Percentiles rank a stretch among this genome's conserved stretches.
These are phyloP conservation scores for Neoarius graeffei DNA, from an alignment of 2,113 vertebrate genomes.

Conservation along the genomic window DNA sequence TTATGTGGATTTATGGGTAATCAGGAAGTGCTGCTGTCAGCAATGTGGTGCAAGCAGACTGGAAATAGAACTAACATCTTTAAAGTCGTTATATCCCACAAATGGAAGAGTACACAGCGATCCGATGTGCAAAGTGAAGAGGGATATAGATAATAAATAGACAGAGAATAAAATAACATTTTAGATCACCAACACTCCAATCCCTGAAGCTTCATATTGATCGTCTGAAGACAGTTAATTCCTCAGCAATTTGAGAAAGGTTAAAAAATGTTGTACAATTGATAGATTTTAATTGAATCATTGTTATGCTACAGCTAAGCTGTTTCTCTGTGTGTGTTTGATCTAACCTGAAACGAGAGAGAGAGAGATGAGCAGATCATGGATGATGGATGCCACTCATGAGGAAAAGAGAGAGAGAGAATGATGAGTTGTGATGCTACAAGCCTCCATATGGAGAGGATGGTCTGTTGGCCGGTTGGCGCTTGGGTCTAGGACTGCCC, in stretches of 20 bases:
- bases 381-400: slow-evolving; percentile 10
- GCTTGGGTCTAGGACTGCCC: slow-evolving; percentile 45
- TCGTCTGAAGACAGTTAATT: neutral
- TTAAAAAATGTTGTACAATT: neutral
- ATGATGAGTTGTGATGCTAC: slow-evolving; percentile 16
- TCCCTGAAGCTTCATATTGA: neutral
- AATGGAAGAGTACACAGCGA: slow-evolving; percentile 2
- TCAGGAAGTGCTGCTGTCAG: slow-evolving; percentile 33
- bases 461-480: slow-evolving; percentile 42
- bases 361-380: slow-evolving; percentile 1
- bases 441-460: slow-evolving; percentile 54
- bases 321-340: slow-evolving; percentile 41
- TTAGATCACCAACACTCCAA: neutral
- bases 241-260: neutral
- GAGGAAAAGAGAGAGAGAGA: slow-evolving; percentile 32
- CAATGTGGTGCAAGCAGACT: slow-evolving; percentile 17
- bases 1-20: slow-evolving; percentile 46
- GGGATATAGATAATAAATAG: neutral
- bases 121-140: neutral
- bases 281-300: neutral
- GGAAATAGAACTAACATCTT: neutral
- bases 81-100: neutral
- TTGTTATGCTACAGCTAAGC: slow-evolving; percentile 17
- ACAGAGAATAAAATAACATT: neutral
- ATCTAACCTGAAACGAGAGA: slow-evolving; percentile 36